phyloP scores from a whole-genome alignment of 2,797 vertebrate species.

The Carapus acus region DNA sequence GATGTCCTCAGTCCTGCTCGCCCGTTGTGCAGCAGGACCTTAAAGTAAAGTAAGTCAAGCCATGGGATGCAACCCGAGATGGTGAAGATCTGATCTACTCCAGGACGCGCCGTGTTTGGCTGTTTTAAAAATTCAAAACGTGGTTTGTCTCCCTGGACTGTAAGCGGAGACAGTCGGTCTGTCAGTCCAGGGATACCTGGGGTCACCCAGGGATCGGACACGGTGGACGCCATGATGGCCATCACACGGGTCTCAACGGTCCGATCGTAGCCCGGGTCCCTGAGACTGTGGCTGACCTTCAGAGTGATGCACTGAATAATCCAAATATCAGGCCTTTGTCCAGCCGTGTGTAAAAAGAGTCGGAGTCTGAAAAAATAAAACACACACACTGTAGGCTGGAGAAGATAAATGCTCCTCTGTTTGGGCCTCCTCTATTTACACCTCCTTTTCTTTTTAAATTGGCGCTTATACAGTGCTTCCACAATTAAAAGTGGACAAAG shows the following conservation, averaged over 20 bases:
- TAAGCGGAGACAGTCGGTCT: slow-evolving; percentile 34
- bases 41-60: too few relatives aligned
- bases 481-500: neutral
- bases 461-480: neutral
- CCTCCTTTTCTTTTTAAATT: neutral
- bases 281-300: slow-evolving; percentile 34
- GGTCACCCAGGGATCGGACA: too few relatives aligned
- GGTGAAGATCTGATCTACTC: too few relatives aligned
- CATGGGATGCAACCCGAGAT: too few relatives aligned
- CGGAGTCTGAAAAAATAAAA: neutral
- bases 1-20: neutral
- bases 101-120: too few relatives aligned
- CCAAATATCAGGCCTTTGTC: neutral
- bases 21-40: too few relatives aligned
- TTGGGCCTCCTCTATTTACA: neutral
- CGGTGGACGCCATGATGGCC: too few relatives aligned
- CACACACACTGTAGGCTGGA: neutral
- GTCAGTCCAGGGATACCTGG: slow-evolving; percentile 43
- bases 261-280: slow-evolving; percentile 30
- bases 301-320: slow-evolving; percentile 14
- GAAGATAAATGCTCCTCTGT: too few relatives aligned
- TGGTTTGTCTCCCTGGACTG: slow-evolving; percentile 27
- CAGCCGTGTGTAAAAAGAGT: neutral
- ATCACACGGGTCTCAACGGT: too few relatives aligned
- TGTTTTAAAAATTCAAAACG: slow-evolving; percentile 10